Evolutionary conservation across 2,888 invertebrate genomes (phyloP).

Genomic region (Acleris emargana): DNA sequence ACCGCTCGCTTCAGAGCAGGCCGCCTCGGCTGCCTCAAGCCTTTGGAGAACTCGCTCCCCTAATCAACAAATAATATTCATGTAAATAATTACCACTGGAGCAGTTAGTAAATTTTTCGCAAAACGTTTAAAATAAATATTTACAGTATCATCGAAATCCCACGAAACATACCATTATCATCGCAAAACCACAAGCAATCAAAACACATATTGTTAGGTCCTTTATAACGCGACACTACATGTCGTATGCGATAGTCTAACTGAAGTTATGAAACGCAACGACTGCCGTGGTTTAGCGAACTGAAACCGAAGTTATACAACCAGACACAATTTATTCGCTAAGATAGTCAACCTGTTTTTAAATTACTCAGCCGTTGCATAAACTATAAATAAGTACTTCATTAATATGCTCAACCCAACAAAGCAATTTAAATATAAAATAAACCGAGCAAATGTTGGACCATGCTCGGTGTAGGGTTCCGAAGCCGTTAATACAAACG

Average conservation of each 20-base stretch:
- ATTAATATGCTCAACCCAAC: no score
- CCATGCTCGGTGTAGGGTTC: no score
- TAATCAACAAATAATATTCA: slow-evolving; percentile 40
- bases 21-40: slow-evolving; percentile 79
- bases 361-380: slow-evolving; percentile 41
- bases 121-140: no score
- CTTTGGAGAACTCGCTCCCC: slow-evolving; percentile 89
- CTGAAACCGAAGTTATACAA: slow-evolving; percentile 52
- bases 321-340: slow-evolving; percentile 43
- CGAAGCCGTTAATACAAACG: no score
- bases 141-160: no score
- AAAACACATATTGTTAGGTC: slow-evolving; percentile 57
- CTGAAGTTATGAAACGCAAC: slow-evolving; percentile 39
- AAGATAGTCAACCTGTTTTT: slow-evolving; percentile 42
- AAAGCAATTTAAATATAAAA: no score
- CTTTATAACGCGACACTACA: slow-evolving; percentile 32
- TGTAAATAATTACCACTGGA: not conserved
- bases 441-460: no score
- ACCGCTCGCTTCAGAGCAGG: slow-evolving; percentile 86
- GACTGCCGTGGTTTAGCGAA: slow-evolving; percentile 42
- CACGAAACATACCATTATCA: slow-evolving; percentile 44
- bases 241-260: slow-evolving; percentile 19
- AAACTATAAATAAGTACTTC: not conserved
- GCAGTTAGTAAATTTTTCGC: no score
- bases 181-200: slow-evolving; percentile 56